Conservation (phyloP, 2,888 invertebrate species). For the Antheraea yamamai region DNA sequence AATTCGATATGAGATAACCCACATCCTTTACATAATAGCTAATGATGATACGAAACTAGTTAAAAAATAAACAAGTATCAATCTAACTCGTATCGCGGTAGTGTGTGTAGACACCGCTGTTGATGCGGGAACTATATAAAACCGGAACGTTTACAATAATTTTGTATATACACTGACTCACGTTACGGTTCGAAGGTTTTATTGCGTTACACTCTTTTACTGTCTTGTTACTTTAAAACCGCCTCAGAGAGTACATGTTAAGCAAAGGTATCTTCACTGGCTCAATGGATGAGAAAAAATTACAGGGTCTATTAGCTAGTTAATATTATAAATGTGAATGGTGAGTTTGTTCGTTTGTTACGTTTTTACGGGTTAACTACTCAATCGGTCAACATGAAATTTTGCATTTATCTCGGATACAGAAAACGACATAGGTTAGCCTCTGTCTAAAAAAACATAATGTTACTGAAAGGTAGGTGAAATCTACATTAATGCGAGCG, state of each 20-base stretch:
- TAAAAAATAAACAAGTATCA: neutral
- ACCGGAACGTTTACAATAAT: neutral
- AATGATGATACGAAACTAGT: neutral
- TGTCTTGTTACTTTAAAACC: neutral
- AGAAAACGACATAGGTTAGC: no score
- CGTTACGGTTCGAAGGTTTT: conserved; percentile 4
- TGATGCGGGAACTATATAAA: neutral
- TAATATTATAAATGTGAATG: neutral
- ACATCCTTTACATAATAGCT: neutral
- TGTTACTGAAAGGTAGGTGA: no score
- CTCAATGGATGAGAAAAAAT: neutral
- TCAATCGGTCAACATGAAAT: no score
- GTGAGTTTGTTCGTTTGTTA: no score
- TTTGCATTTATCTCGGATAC: no score
- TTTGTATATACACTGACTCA: neutral
- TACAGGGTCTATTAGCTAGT: neutral
- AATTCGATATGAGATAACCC: neutral
- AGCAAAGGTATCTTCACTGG: neutral
- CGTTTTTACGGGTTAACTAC: no score
- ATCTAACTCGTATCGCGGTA: no score
- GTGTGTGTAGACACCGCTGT: neutral
- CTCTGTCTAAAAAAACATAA: no score
- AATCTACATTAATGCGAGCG: no score
- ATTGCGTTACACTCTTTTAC: neutral
- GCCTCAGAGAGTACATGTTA: neutral